Percentiles rank a stretch among this genome's conserved stretches.
Evolutionary conservation across 1,140 invertebrate genomes (phyloP).

Genomic region (Conus betulinus): DNA sequence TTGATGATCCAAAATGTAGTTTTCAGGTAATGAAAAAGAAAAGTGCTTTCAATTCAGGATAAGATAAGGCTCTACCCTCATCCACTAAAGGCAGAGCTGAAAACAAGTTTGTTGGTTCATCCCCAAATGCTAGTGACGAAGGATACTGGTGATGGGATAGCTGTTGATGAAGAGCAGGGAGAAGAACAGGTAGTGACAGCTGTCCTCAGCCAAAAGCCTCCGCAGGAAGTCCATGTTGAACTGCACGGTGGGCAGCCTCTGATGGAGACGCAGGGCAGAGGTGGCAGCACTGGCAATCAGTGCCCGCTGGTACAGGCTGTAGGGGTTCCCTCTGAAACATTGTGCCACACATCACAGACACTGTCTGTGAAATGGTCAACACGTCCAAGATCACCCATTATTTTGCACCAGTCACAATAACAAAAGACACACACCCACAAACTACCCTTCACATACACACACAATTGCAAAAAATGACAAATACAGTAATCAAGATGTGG

Average conservation of each 20-base stretch:
- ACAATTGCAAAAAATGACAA: too few species aligned
- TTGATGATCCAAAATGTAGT: too few species aligned
- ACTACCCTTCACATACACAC: too few species aligned
- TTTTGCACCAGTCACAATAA: neutral
- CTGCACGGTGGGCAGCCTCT: constrained; percentile 88
- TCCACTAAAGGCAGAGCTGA: too few species aligned
- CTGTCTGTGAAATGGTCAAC: neutral
- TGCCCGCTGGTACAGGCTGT: constrained; percentile 92
- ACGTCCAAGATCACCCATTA: neutral
- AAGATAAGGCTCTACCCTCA: neutral
- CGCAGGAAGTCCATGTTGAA: constrained; percentile 88
- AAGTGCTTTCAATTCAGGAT: neutral
- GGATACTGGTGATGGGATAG: constrained; percentile 90
- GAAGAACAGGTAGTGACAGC: constrained; percentile 96
- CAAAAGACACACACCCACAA: neutral
- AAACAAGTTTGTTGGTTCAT: too few species aligned
- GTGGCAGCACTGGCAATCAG: constrained; percentile 93
- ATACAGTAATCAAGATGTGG: too few species aligned
- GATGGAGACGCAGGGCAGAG: constrained; percentile 94
- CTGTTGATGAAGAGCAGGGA: constrained; percentile 94
- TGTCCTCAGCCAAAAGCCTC: constrained; percentile 91
- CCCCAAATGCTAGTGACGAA: constrained; percentile 56
- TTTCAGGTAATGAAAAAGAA: too few species aligned
- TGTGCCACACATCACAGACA: constrained; percentile 50
- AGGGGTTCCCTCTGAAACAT: constrained; percentile 81